Evolutionary conservation across 2,113 vertebrate species (phyloP), one percentile per base, ranked within the genome.

Genomic region (Mionectes macconnelli): DNA sequence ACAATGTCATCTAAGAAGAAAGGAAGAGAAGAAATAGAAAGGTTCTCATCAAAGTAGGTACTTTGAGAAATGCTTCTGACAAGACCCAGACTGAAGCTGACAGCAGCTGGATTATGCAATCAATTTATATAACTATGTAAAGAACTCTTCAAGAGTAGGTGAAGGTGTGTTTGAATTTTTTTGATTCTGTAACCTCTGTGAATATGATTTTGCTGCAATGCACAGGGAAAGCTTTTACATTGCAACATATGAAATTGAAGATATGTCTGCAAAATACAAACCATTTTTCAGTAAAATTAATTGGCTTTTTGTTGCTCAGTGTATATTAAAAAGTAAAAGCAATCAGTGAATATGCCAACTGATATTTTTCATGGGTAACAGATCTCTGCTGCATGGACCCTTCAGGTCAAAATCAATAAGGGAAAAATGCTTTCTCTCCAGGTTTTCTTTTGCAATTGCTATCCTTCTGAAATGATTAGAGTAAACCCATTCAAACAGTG

Each of bases 31-130:
- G 75, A 93, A 92, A 82, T 47, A 92, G 57, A 90, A 93, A 84
- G 35, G 20, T 85, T 90, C n/a, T n/a, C 52, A 87, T 83, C 87
- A 83, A 72, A 93, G 64, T 18, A 83, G 55, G 28, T 59, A 69
- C 66, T 80, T 57, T 84, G 64, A 93, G 67, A 89, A 89, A 94
- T 42, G 60, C 24, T 82, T 92, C 86, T 96, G 85, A 89, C 66
- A 84, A 87, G 60, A 94, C n/a, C 37, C 79, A 95, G 80, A 94
- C 52, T 87, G 75, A 82, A 93, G 57, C 21, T 72, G 67, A 62
- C 62, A 89, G 74, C 37, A 94, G 24, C 85, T 87, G 83, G 37
- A 93, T 94, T 91, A 96, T 80, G 49, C 33, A 93, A 94, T 60
- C 78, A 68, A 18, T 86, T 84, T 88, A 95, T 74, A 31, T 80